Percentiles rank a stretch among this genome's conserved stretches.
phyloP scores from a whole-genome alignment of 2,797 vertebrate genomes.

The Crypturellus tataupa region DNA sequence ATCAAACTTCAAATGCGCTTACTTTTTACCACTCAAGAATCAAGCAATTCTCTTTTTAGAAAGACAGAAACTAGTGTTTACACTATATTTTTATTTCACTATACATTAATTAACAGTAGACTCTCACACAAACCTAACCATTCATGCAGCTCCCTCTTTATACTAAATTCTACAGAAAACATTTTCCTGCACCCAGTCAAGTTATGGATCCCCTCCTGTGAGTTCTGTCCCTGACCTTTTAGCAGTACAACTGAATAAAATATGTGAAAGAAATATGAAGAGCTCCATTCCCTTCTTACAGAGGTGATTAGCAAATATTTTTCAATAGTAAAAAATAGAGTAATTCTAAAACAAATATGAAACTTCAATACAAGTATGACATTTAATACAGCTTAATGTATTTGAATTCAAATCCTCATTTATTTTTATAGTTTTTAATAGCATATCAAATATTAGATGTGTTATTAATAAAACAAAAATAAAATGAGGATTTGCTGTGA shows the following conservation, averaged over 20 bases:
- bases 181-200: not conserved
- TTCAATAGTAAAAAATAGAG: not conserved
- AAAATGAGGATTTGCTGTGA: slow-evolving; percentile 48
- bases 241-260: not conserved
- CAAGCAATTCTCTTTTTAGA: too few relatives aligned
- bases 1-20: too few relatives aligned
- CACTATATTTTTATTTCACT: not conserved
- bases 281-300: not conserved
- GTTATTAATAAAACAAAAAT: slow-evolving; percentile 59
- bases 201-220: not conserved
- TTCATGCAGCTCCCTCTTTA: not conserved
- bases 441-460: slow-evolving; percentile 49
- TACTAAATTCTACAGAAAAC: not conserved
- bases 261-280: not conserved
- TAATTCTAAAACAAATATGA: slow-evolving; percentile 47
- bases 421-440: slow-evolving; percentile 50
- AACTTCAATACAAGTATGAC: slow-evolving; percentile 33
- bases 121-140: not conserved
- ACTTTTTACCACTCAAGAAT: not conserved
- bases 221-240: slow-evolving; percentile 1
- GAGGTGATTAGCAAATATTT: slow-evolving; percentile 31
- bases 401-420: slow-evolving; percentile 45
- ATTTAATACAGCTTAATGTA: slow-evolving; percentile 59
- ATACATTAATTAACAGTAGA: not conserved
- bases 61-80: not conserved